phyloP scores from a whole-genome alignment of 2,113 vertebrate species.

The Tyto alba region DNA sequence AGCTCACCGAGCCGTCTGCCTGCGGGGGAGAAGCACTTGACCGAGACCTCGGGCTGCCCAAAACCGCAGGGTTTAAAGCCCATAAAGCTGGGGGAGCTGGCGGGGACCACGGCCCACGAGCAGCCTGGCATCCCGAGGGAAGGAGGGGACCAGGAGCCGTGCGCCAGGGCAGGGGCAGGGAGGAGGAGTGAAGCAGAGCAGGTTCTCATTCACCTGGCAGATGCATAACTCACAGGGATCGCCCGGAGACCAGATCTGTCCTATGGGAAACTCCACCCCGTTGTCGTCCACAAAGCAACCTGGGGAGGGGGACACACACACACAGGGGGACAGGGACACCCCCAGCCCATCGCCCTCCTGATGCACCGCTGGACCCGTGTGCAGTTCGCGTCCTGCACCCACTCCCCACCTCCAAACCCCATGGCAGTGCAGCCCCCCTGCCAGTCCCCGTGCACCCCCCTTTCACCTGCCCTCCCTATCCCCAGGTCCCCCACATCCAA shows the following conservation, averaged over 20 bases:
- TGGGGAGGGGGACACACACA: not conserved
- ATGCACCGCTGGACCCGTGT: fast-evolving
- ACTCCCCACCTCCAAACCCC: not conserved
- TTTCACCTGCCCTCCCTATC: no score
- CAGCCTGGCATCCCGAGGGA: not conserved
- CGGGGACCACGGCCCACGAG: not conserved
- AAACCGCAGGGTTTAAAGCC: not conserved
- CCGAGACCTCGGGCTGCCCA: slow-evolving; percentile 13
- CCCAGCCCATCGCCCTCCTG: not conserved
- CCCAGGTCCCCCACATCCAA: no score
- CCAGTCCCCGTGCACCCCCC: not conserved
- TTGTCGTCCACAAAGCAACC: slow-evolving; percentile 81
- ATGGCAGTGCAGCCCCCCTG: not conserved
- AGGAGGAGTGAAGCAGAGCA: slow-evolving; percentile 62
- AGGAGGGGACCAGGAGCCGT: not conserved
- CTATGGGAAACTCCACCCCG: slow-evolving; percentile 76
- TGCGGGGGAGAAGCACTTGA: slow-evolving; percentile 54
- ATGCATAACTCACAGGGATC: slow-evolving; percentile 85
- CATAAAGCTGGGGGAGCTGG: not conserved
- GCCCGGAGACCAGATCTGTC: slow-evolving; percentile 84
- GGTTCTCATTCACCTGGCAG: slow-evolving; percentile 82
- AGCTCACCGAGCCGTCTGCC: slow-evolving; percentile 77
- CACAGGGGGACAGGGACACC: not conserved
- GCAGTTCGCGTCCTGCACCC: not conserved
- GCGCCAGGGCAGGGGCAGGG: not conserved